A percentile compares a stretch with the other conserved stretches of the same genome.
Evolutionary conservation across 2,888 invertebrate genomes (phyloP).

Genomic region (Noctua fimbriata): DNA sequence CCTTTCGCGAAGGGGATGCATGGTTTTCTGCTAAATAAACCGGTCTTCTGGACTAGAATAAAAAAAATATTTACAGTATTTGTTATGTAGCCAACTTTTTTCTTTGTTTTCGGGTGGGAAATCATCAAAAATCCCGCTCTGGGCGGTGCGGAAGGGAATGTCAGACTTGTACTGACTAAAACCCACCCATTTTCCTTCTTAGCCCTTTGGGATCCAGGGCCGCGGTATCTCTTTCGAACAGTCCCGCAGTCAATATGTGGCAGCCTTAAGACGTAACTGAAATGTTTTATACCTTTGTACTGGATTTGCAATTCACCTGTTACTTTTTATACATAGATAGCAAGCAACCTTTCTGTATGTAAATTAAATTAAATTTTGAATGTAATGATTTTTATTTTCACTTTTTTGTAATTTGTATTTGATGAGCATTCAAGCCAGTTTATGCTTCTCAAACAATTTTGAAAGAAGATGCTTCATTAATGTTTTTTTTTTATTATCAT

Average conservation of each 20-base stretch:
- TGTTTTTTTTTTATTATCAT: constrained; percentile 11
- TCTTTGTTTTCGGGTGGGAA: too few relatives aligned
- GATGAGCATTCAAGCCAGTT: constrained; percentile 8
- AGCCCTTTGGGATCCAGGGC: too few relatives aligned
- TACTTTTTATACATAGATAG: constrained; percentile 19
- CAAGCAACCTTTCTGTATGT: background rate
- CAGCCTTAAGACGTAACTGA: background rate
- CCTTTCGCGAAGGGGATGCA: constrained; percentile 82
- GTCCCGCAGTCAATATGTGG: too few relatives aligned
- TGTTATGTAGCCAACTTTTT: background rate
- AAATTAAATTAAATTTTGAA: constrained; percentile 1
- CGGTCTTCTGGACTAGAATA: constrained; percentile 17
- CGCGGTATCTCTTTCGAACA: too few relatives aligned
- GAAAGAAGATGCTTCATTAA: constrained; percentile 25
- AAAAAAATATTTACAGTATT: background rate
- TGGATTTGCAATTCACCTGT: background rate
- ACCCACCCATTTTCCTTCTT: too few relatives aligned
- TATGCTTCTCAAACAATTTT: background rate
- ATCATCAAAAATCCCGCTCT: too few relatives aligned
- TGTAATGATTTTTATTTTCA: constrained; percentile 20
- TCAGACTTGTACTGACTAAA: too few relatives aligned
- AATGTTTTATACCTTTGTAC: constrained; percentile 17
- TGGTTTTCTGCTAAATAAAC: constrained; percentile 53
- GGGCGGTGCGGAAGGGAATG: too few relatives aligned
- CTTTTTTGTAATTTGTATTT: constrained; percentile 32